phyloP scores from a whole-genome alignment of 1,140 invertebrate species.

The Bombus superbus region DNA sequence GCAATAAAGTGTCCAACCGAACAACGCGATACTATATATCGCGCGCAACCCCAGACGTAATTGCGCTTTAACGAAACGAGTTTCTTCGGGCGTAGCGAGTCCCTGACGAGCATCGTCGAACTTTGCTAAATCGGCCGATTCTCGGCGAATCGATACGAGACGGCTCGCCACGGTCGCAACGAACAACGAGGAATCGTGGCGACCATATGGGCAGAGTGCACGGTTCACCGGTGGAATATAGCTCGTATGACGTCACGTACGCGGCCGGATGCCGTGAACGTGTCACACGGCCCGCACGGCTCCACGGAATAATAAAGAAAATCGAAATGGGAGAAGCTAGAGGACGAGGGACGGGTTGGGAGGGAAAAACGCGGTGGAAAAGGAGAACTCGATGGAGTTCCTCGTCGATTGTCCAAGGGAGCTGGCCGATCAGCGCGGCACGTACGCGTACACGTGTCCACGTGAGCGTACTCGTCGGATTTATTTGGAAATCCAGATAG shows the following conservation, averaged over 20 bases:
- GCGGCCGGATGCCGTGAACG: slow-evolving; percentile 75
- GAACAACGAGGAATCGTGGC: slow-evolving; percentile 3
- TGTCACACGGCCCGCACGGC: slow-evolving; percentile 68
- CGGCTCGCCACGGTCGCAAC: background rate
- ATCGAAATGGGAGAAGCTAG: slow-evolving; percentile 44
- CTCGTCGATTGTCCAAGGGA: slow-evolving; percentile 48
- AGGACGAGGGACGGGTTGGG: background rate
- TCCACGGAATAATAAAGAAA: slow-evolving; percentile 76
- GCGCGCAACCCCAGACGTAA: too few species aligned
- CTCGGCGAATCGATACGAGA: background rate
- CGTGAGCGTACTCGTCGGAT: slow-evolving; percentile 51
- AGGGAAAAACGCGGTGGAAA: slow-evolving; percentile 20
- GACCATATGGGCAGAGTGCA: slow-evolving; percentile 57
- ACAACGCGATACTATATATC: too few species aligned
- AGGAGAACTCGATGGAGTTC: slow-evolving; percentile 34
- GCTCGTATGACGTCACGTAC: slow-evolving; percentile 78
- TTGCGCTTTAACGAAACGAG: background rate
- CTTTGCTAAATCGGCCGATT: too few species aligned
- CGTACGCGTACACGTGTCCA: slow-evolving; percentile 68
- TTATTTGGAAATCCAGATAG: slow-evolving; percentile 69
- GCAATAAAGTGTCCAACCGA: too few species aligned
- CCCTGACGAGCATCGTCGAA: too few species aligned
- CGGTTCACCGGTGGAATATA: slow-evolving; percentile 63
- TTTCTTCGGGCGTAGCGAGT: background rate
- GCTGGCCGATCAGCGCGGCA: slow-evolving; percentile 48